Evolutionary conservation across 2,888 invertebrate genomes (phyloP), one percentile per base, ranked within the genome.

Genomic region (Caenorhabditis japonica): DNA sequence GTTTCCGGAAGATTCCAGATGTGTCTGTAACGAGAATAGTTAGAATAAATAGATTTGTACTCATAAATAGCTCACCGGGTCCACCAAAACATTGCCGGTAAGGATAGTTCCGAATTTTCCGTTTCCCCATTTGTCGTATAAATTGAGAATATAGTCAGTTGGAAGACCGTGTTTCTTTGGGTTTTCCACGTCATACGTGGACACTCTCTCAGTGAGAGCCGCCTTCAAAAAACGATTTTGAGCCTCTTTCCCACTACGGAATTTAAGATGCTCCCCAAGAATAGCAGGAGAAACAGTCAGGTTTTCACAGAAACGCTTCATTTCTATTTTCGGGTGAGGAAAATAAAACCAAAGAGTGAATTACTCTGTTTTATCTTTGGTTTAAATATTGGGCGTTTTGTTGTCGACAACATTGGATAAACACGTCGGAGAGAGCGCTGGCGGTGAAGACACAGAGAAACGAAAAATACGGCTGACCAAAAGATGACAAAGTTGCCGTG

Each of bases 41-140:
- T n/a, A n/a, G n/a, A n/a, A n/a, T n/a, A 21, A 19, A 5, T 30
- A 10, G 5, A 30, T 30, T 30, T 30, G 5, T n/a, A n/a, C n/a
- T 30, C 30, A 5, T 30, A 5, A 30, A 30, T 7, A 7, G 30
- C 55, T 55, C 30, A 68, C 68, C 38, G 70, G 76, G 38, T 81
- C 75, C 21, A 82, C 77, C 13, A 59, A 34, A 12, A 80, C 76
- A 56, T 82, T 82, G 61, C 82, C 83, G 36, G 77, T 82, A 13
- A 83, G 60, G 44, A 83, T 75, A 15, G 79, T 64, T 55, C 83
- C 83, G 36, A 76, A 83, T n/a, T 77, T 76, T 27, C 83, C 83
- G 34, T 81, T 72, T 15, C 69, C 76, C 77, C 79, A 83, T 39
- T 83, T 83, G 38, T 72, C 66, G 49, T 83, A 83, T 27, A 75